These are phyloP conservation scores for Torymus texanus DNA, from an alignment of 2,888 invertebrate species.

Conservation along the genomic window DNA sequence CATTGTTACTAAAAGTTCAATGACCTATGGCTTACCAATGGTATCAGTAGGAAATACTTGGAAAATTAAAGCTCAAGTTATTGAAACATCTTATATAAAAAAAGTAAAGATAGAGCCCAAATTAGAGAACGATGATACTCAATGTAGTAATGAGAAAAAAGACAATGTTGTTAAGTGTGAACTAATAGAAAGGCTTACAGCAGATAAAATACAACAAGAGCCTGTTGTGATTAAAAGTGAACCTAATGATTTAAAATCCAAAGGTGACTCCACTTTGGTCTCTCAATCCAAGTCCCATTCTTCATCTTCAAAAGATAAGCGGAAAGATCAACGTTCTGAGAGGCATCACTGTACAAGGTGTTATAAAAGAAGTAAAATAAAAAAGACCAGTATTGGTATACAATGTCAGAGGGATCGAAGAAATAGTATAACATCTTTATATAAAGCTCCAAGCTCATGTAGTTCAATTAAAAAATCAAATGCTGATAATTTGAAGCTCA, in stretches of 20 bases:
- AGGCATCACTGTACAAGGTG: constrained; percentile 80
- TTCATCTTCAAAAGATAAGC: constrained; percentile 69
- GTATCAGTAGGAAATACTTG: constrained; percentile 37
- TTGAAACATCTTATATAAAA: constrained; percentile 24
- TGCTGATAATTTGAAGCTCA: constrained; percentile 69
- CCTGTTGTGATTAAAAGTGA: constrained; percentile 58
- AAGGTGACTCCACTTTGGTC: constrained; percentile 38
- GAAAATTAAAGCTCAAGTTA: constrained; percentile 35
- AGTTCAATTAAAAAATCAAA: constrained; percentile 64
- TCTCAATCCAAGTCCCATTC: constrained; percentile 62
- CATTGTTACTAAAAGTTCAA: constrained; percentile 48
- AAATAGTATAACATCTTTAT: constrained; percentile 62
- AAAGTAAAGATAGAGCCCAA: constrained; percentile 20
- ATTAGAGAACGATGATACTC: constrained; percentile 33
- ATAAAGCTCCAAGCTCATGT: constrained; percentile 60
- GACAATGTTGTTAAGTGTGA: constrained; percentile 6
- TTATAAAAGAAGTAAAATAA: constrained; percentile 82
- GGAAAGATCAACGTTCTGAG: constrained; percentile 68
- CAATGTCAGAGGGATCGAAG: constrained; percentile 81
- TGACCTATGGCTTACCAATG: constrained; percentile 55
- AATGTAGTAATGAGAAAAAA: constrained; percentile 46
- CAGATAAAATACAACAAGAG: constrained; percentile 58
- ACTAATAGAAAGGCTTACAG: constrained; percentile 40
- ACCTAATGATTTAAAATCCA: constrained; percentile 49
- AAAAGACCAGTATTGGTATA: constrained; percentile 83